phyloP scores from a whole-genome alignment of 2,797 vertebrate genomes.

The Chiloscyllium punctatum region DNA sequence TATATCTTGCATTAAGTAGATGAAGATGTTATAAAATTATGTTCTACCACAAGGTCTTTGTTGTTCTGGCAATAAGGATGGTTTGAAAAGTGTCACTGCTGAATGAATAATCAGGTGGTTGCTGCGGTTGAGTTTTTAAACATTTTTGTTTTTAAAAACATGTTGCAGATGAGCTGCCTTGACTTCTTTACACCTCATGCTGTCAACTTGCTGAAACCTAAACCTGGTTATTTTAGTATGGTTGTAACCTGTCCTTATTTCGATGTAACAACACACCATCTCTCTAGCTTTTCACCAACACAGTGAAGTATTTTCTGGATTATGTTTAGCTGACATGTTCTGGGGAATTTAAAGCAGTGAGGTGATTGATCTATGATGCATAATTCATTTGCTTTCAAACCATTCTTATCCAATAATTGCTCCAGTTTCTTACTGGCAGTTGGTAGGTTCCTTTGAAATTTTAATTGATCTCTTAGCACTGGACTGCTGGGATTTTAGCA shows the following conservation, averaged over 20 bases:
- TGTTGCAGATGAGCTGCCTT: not conserved
- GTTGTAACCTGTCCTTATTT: not conserved
- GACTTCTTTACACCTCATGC: not conserved
- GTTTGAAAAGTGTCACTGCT: not conserved
- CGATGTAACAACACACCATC: not conserved
- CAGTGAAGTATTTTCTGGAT: slow-evolving; percentile 49
- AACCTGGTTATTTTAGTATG: not conserved
- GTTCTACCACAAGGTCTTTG: not conserved
- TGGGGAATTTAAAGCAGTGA: slow-evolving; percentile 55
- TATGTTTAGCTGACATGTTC: slow-evolving; percentile 67
- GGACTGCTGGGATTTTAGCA: slow-evolving; percentile 54
- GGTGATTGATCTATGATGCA: slow-evolving; percentile 57
- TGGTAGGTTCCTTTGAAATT: slow-evolving; percentile 60
- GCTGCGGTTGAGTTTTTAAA: not conserved
- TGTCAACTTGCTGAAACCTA: slow-evolving; percentile 10
- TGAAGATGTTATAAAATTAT: not conserved
- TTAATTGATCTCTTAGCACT: slow-evolving; percentile 64
- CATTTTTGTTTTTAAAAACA: not conserved
- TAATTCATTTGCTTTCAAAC: slow-evolving; percentile 57
- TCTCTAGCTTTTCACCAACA: not conserved
- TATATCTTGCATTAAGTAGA: not conserved
- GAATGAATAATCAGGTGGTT: slow-evolving; percentile 25
- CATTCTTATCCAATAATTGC: slow-evolving; percentile 56
- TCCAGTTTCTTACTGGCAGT: slow-evolving; percentile 59
- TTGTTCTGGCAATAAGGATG: not conserved